Evolutionary conservation across 2,113 vertebrate species (phyloP).

Genomic region (Prolemur simus): DNA sequence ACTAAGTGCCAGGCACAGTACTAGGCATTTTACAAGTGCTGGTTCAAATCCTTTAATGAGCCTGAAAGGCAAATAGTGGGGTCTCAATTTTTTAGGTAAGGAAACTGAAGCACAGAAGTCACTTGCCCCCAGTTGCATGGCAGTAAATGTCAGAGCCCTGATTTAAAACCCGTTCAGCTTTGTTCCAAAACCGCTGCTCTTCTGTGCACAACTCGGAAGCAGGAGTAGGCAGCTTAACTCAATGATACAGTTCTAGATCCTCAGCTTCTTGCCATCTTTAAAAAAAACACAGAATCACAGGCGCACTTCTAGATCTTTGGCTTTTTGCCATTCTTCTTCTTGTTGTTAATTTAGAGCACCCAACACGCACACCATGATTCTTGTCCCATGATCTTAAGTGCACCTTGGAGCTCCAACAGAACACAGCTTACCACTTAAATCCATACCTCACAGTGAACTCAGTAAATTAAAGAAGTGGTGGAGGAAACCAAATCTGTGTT

Average conservation of each 20-base stretch:
- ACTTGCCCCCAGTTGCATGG: not conserved
- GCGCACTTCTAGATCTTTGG: not conserved
- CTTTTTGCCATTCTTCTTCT: not conserved
- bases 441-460: not conserved
- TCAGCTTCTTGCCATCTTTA: not conserved
- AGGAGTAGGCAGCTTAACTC: not conserved
- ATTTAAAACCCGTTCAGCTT: not conserved
- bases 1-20: not conserved
- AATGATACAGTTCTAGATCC: not conserved
- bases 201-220: not conserved
- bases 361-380: not conserved
- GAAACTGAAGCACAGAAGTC: not conserved
- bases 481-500: conserved; percentile 11
- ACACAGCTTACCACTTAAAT: not conserved
- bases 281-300: not conserved
- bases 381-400: not conserved
- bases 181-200: not conserved
- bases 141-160: not conserved
- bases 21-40: not conserved
- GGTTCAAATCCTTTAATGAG: not conserved
- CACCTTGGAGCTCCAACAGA: not conserved
- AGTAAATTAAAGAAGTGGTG: conserved; percentile 7
- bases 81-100: not conserved
- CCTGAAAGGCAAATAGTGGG: not conserved
- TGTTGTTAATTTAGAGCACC: not conserved